A percentile compares a stretch with the other conserved stretches of the same genome.
These are phyloP conservation scores for Helobdella robusta DNA, from an alignment of 2,888 invertebrate species.

Conservation along the genomic window DNA sequence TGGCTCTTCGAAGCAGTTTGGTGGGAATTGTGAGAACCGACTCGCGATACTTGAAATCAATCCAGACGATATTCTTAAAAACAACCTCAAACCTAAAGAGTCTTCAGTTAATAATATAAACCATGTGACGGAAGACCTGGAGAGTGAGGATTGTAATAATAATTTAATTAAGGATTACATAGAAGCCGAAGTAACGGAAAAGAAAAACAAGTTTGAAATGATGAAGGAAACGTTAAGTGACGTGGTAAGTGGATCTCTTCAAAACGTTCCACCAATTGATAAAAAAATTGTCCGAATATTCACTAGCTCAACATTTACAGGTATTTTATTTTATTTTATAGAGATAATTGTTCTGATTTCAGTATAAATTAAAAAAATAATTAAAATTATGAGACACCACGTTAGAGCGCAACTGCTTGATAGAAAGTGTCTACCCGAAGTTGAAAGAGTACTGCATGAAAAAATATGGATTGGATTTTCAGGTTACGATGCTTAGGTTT, in stretches of 20 bases:
- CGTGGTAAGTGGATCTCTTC: slow-evolving; percentile 44
- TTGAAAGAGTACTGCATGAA: slow-evolving; percentile 93
- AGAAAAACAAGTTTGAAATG: slow-evolving; percentile 11
- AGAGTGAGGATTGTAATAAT: too few species aligned
- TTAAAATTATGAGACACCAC: slow-evolving; percentile 67
- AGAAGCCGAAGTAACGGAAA: neutral
- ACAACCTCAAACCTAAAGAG: too few species aligned
- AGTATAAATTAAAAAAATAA: neutral
- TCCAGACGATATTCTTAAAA: too few species aligned
- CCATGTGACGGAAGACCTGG: too few species aligned
- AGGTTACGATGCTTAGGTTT: slow-evolving; percentile 56
- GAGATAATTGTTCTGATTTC: neutral
- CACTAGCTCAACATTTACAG: slow-evolving; percentile 84
- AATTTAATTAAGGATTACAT: too few species aligned
- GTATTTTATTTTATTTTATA: neutral
- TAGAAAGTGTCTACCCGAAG: slow-evolving; percentile 94
- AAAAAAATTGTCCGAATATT: slow-evolving; percentile 96
- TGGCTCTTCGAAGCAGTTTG: too few species aligned
- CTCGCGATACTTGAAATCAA: too few species aligned
- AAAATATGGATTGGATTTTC: slow-evolving; percentile 93
- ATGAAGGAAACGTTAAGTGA: slow-evolving; percentile 17
- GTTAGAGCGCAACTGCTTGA: slow-evolving; percentile 88
- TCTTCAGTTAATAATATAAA: too few species aligned
- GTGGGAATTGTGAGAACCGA: too few species aligned
- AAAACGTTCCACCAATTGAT: slow-evolving; percentile 81